Conservation (phyloP, 92 coral and sea anemone species). For the Paragorgia papillata region DNA sequence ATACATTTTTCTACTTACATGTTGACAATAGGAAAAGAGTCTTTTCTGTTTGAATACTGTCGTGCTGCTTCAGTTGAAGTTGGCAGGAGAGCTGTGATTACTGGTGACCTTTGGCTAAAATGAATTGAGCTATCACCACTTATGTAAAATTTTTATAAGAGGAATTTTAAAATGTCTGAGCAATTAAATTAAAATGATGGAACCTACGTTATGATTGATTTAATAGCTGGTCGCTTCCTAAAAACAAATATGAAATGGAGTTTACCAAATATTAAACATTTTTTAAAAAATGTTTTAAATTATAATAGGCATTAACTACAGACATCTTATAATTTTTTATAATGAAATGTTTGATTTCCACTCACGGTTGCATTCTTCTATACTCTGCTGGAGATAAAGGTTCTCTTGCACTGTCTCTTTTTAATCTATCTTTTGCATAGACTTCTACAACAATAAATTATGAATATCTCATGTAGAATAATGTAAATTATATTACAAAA, state of each 20-base stretch:
- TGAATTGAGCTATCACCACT: no score
- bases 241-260: neutral
- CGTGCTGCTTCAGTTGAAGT: slow-evolving; percentile 90
- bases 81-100: slow-evolving; percentile 85
- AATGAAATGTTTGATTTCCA: neutral
- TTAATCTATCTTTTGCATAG: slow-evolving; percentile 91
- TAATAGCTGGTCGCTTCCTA: slow-evolving; percentile 95
- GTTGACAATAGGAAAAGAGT: slow-evolving; percentile 66
- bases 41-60: slow-evolving; percentile 88
- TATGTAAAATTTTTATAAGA: no score
- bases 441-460: slow-evolving; percentile 65
- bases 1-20: slow-evolving; percentile 59
- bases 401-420: slow-evolving; percentile 67
- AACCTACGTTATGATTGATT: slow-evolving; percentile 89
- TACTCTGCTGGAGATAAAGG: slow-evolving; percentile 96
- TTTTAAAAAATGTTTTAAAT: neutral
- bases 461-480: no score
- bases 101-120: slow-evolving; percentile 92
- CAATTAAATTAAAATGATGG: no score
- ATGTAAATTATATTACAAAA: no score
- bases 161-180: no score
- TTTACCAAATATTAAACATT: neutral
- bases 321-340: neutral
- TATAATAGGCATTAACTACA: neutral
- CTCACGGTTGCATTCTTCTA: slow-evolving; percentile 96